These are phyloP conservation scores for Oopsacas minuta DNA, from an alignment of 37 sponge, comb jelly and placozoan genomes.

Conservation along the genomic window DNA sequence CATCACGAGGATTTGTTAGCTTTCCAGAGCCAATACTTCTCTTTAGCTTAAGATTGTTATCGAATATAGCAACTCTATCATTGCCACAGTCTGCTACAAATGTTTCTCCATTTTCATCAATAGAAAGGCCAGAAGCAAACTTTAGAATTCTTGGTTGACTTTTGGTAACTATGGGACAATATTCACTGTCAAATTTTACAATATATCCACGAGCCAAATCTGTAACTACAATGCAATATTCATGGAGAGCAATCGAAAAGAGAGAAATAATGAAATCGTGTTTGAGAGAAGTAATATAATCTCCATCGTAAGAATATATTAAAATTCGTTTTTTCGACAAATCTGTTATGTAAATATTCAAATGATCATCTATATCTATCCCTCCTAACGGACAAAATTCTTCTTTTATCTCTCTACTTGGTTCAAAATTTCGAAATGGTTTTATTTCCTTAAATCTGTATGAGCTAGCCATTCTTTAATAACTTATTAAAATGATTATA, in stretches of 20 bases:
- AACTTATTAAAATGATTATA: too few species aligned
- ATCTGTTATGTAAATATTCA: neutral
- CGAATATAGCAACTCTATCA: neutral
- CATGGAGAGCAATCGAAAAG: neutral
- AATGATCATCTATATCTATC: neutral
- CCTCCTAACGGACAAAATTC: neutral
- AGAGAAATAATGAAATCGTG: neutral
- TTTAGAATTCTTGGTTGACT: neutral
- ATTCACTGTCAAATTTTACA: neutral
- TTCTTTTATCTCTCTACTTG: neutral
- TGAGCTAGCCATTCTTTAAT: too few species aligned
- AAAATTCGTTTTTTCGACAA: neutral
- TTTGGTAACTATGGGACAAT: neutral
- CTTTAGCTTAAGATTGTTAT: neutral
- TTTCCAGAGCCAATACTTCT: neutral
- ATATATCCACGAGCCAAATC: neutral
- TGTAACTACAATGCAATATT: neutral
- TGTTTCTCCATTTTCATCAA: neutral
- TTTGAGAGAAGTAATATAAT: neutral
- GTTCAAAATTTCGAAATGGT: neutral
- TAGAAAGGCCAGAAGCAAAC: neutral
- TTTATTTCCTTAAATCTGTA: neutral
- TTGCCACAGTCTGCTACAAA: neutral
- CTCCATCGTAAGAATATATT: neutral
- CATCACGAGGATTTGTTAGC: neutral